Percentiles rank a stretch among this genome's conserved stretches.
Evolutionary conservation across 2,888 invertebrate genomes (phyloP).

Genomic region (Nebria brevicollis): DNA sequence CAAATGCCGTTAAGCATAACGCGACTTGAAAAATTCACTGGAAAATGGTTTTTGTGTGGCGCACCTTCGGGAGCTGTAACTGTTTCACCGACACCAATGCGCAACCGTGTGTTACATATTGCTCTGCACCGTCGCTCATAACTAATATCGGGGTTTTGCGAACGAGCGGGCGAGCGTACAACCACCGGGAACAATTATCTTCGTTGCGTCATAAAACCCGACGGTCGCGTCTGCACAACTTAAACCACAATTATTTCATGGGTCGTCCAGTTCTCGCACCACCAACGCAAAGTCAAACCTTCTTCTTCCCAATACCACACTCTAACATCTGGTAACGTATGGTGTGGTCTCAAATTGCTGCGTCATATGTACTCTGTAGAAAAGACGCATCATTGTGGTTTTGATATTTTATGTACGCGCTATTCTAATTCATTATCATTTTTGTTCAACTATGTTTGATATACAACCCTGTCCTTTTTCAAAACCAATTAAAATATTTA

Average conservation of each 20-base stretch:
- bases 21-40: constrained; percentile 40
- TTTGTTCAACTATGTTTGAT: too few relatives aligned
- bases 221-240: constrained; percentile 1
- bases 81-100: not conserved
- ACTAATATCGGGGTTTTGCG: constrained; percentile 14
- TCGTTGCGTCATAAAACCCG: constrained; percentile 11
- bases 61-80: constrained; percentile 20
- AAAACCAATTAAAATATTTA: too few relatives aligned
- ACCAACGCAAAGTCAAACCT: not conserved
- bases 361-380: too few relatives aligned
- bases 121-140: not conserved
- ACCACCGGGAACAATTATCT: constrained; percentile 17
- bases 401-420: too few relatives aligned
- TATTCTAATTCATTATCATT: too few relatives aligned
- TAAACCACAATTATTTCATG: constrained; percentile 19
- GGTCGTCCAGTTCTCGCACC: constrained; percentile 2
- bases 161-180: not conserved
- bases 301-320: not conserved
- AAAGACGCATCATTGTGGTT: too few relatives aligned
- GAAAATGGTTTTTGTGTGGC: constrained; percentile 7
- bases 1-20: constrained; percentile 40
- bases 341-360: too few relatives aligned
- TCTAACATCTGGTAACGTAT: too few relatives aligned
- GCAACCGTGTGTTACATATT: not conserved
- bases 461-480: too few relatives aligned